Evolutionary conservation across 2,113 vertebrate species (phyloP).

Genomic region (Tiliqua scincoides): DNA sequence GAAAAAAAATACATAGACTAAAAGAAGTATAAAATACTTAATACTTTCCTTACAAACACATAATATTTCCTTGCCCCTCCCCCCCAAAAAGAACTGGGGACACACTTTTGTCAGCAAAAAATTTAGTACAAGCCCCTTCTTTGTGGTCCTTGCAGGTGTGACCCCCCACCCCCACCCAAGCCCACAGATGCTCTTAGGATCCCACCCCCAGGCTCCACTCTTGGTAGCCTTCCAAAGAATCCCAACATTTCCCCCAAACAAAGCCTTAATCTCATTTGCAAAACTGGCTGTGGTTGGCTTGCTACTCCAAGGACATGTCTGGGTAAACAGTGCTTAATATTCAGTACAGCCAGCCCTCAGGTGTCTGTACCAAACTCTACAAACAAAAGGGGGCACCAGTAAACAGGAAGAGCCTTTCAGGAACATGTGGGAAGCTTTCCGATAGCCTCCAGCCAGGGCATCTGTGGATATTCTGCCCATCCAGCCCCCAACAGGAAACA

Average conservation of each 20-base stretch:
- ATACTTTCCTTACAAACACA: no score
- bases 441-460: no score
- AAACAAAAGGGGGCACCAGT: neutral
- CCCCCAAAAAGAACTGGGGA: no score
- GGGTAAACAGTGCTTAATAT: neutral
- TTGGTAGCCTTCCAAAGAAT: neutral
- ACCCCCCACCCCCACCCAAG: neutral
- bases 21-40: no score
- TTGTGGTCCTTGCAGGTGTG: neutral
- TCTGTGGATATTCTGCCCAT: no score
- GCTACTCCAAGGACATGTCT: no score
- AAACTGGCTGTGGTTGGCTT: neutral
- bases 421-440: no score
- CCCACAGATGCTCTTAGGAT: neutral
- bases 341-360: no score
- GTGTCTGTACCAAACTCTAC: neutral
- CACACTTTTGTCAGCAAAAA: no score
- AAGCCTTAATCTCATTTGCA: neutral
- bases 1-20: no score
- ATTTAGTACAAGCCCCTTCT: neutral
- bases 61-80: no score
- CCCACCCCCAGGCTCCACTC: neutral
- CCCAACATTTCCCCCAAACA: neutral
- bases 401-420: no score
- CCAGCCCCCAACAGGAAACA: neutral